Conservation (phyloP, 2,888 invertebrate genomes). For the Melanostoma scalare region DNA sequence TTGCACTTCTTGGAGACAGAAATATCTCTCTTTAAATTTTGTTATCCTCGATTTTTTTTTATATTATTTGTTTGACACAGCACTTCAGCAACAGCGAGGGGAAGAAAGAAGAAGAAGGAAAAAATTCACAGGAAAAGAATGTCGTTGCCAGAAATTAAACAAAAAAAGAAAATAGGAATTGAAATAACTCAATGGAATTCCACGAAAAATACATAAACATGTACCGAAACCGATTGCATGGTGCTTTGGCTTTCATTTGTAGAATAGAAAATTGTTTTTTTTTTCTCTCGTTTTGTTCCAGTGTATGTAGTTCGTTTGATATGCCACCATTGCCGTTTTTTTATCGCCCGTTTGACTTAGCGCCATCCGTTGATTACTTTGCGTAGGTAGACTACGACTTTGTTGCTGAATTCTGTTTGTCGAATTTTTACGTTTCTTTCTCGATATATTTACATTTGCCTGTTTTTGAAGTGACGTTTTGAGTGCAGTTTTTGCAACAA, state of each 20-base stretch:
- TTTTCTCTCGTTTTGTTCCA: conserved; percentile 8
- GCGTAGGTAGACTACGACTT: background rate
- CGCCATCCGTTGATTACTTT: conserved; percentile 14
- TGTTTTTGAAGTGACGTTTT: conserved; percentile 9
- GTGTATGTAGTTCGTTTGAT: background rate
- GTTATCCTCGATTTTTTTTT: conserved; percentile 12
- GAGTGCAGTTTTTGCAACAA: conserved; percentile 2
- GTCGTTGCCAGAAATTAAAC: conserved; percentile 37
- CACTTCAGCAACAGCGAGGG: conserved; percentile 10
- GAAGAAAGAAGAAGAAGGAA: conserved; percentile 21
- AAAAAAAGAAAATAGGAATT: conserved; percentile 13
- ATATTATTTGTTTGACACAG: conserved; percentile 3
- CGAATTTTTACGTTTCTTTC: background rate
- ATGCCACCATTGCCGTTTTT: background rate
- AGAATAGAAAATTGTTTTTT: background rate
- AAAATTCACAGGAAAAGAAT: conserved; percentile 39
- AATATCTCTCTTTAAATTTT: conserved; percentile 8
- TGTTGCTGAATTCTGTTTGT: background rate
- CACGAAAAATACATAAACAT: conserved; percentile 63
- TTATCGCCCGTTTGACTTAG: conserved; percentile 1
- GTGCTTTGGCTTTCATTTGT: conserved; percentile 49
- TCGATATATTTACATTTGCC: background rate
- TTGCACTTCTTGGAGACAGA: conserved; percentile 42
- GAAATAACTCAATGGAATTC: conserved; percentile 69
- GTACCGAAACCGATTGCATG: background rate